Evolutionary conservation across 2,113 vertebrate species (phyloP).

Genomic region (Pteronura brasiliensis): DNA sequence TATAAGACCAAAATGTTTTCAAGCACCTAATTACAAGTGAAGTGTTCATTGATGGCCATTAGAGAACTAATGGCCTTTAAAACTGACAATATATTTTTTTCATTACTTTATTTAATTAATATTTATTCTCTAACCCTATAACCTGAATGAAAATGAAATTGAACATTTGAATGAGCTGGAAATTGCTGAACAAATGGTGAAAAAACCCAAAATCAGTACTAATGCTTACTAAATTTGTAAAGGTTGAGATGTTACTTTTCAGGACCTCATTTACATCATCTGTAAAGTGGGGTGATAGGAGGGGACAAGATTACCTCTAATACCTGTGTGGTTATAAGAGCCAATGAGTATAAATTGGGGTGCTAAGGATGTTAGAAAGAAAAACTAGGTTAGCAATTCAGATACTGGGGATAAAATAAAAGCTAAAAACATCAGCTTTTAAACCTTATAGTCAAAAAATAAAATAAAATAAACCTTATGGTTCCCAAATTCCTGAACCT

Average conservation of each 20-base stretch:
- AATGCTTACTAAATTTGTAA: neutral
- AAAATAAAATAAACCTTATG: neutral
- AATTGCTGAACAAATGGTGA: neutral
- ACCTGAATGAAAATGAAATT: neutral
- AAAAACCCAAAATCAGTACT: neutral
- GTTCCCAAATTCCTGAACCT: neutral
- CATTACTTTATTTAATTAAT: constrained; percentile 16
- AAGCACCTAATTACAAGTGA: constrained; percentile 14
- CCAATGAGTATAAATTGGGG: neutral
- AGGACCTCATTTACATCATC: neutral
- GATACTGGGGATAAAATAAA: neutral
- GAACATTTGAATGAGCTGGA: neutral
- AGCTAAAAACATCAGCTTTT: neutral
- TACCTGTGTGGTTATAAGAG: neutral
- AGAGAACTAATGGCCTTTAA: constrained; percentile 43
- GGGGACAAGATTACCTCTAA: neutral
- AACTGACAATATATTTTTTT: neutral
- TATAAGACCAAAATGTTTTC: constrained; percentile 11
- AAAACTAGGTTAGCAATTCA: neutral
- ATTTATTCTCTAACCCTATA: constrained; percentile 3
- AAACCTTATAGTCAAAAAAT: neutral
- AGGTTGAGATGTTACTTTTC: neutral
- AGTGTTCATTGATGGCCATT: neutral
- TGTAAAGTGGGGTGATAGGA: neutral
- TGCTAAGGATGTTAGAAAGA: neutral